A percentile compares a stretch with the other conserved stretches of the same genome.
Conservation (phyloP, 2,888 invertebrate species). For the Agrochola lychnidis region DNA sequence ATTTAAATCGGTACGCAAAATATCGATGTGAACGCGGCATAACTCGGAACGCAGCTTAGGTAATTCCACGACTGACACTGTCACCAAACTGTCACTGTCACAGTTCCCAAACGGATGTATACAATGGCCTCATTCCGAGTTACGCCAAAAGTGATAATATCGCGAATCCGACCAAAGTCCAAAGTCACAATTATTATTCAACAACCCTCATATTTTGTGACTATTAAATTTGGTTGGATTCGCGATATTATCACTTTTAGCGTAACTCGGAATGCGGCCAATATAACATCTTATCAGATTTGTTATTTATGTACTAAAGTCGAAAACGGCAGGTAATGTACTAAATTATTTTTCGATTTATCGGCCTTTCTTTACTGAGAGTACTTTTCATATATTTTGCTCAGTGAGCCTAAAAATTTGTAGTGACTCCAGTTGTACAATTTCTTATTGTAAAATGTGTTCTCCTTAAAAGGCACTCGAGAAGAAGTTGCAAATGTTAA, state of each 20-base stretch:
- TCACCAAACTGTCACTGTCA: not conserved
- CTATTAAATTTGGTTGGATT: too few species aligned
- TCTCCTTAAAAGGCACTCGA: not conserved
- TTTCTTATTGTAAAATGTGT: not conserved
- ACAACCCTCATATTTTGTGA: too few species aligned
- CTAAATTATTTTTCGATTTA: not conserved
- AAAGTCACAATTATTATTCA: too few species aligned
- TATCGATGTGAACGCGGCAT: too few species aligned
- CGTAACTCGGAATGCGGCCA: too few species aligned
- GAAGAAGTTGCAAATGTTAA: not conserved
- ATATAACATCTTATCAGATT: not conserved
- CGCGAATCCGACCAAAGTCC: too few species aligned
- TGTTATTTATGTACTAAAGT: not conserved
- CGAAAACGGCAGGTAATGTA: too few species aligned
- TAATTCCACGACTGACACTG: not conserved
- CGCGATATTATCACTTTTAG: too few species aligned
- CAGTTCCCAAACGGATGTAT: not conserved
- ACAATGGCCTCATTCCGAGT: fast-evolving
- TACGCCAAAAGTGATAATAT: too few species aligned
- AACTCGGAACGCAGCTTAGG: too few species aligned
- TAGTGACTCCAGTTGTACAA: not conserved
- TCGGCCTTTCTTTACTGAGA: not conserved
- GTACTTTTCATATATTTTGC: too few species aligned
- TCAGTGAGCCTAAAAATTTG: not conserved
- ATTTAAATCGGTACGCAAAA: too few species aligned